phyloP scores from a whole-genome alignment of 1,140 invertebrate genomes.

The Sarcophaga bullata region DNA sequence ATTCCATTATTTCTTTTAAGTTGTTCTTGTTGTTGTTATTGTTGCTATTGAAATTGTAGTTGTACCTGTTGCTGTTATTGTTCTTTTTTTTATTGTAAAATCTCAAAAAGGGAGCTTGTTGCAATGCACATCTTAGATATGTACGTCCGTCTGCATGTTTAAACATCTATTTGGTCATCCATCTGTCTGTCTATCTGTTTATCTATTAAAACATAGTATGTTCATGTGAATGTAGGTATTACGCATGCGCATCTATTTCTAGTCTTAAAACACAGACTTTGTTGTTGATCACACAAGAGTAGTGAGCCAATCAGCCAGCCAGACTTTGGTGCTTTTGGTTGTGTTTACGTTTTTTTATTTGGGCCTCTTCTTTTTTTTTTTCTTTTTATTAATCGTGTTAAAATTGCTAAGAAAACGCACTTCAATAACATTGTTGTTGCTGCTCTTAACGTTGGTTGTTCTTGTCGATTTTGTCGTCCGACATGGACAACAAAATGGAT shows the following conservation, averaged over 20 bases:
- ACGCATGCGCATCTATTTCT: not conserved
- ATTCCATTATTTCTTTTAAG: slow-evolving; percentile 14
- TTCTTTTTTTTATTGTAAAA: not conserved
- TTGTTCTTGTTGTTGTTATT: too few species aligned
- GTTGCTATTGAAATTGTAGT: too few species aligned
- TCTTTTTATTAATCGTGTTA: not conserved
- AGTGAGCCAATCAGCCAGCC: not conserved
- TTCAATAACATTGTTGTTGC: not conserved
- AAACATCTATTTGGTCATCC: too few species aligned
- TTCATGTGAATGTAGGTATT: not conserved
- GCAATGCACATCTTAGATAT: slow-evolving; percentile 26
- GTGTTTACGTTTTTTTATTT: not conserved
- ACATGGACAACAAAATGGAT: not conserved
- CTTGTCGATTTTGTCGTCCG: not conserved
- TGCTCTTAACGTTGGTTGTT: not conserved
- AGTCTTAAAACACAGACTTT: slow-evolving; percentile 1
- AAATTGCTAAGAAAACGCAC: not conserved
- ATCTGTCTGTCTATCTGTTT: not conserved
- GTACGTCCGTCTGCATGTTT: not conserved
- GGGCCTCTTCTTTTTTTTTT: not conserved
- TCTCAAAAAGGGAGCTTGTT: slow-evolving; percentile 35
- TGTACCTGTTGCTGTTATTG: too few species aligned
- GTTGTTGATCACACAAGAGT: not conserved
- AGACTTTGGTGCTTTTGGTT: slow-evolving; percentile 23
- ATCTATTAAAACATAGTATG: not conserved